Evolutionary conservation across 1,140 invertebrate genomes (phyloP).

Genomic region (Eueides isabella): DNA sequence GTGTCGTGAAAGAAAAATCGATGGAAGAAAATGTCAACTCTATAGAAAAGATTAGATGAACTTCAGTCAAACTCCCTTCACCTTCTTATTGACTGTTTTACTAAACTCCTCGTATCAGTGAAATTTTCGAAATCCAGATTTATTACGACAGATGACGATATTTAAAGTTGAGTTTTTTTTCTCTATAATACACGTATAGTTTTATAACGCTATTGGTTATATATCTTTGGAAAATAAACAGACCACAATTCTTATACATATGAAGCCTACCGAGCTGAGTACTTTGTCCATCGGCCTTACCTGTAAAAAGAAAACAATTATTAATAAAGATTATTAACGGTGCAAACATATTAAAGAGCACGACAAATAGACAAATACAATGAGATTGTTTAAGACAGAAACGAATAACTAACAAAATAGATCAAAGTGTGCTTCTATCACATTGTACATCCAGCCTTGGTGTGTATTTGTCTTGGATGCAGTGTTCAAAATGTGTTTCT

Average conservation of each 20-base stretch:
- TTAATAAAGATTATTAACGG: constrained; percentile 16
- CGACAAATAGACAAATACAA: constrained; percentile 18
- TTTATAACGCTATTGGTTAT: background rate
- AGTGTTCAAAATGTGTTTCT: constrained; percentile 42
- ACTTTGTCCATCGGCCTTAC: constrained; percentile 17
- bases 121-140: background rate
- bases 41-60: constrained; percentile 20
- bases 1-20: constrained; percentile 61
- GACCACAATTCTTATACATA: background rate
- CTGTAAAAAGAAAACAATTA: constrained; percentile 36
- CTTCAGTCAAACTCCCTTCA: constrained; percentile 17
- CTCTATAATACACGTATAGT: background rate
- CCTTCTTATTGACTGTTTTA: background rate
- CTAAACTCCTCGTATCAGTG: background rate
- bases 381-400: constrained; percentile 11
- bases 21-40: constrained; percentile 68
- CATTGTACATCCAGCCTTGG: constrained; percentile 43
- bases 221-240: background rate
- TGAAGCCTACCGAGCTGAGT: background rate
- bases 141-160: background rate
- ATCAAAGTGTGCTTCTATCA: constrained; percentile 30
- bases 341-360: background rate
- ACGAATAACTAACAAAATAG: constrained; percentile 33
- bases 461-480: constrained; percentile 54
- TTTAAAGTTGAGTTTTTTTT: background rate